Evolutionary conservation across 2,113 vertebrate species (phyloP).

Genomic region (Pachypanchax playfairii): DNA sequence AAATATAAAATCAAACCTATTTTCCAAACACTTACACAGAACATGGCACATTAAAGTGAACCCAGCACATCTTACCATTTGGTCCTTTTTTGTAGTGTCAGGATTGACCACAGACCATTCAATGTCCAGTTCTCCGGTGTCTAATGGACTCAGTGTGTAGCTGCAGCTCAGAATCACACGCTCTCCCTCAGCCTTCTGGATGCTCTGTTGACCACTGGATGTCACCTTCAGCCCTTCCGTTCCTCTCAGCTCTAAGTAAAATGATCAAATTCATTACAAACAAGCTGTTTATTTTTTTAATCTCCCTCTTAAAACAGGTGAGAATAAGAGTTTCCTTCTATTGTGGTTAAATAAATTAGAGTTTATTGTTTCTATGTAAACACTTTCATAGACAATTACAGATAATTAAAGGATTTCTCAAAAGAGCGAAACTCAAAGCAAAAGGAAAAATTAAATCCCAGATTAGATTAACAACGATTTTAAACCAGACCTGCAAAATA

Average conservation of each 20-base stretch:
- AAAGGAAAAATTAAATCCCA: background rate
- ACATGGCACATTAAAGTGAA: background rate
- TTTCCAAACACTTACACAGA: no score
- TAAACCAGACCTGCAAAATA: background rate
- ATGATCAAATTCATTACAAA: no score
- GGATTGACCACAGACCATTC: conserved; percentile 88
- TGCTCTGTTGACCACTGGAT: conserved; percentile 68
- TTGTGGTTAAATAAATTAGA: background rate
- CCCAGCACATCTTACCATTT: conserved; percentile 60
- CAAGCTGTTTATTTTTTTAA: no score
- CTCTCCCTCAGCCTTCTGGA: conserved; percentile 83
- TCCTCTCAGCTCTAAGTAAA: conserved; percentile 36
- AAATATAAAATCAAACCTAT: no score
- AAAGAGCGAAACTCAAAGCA: background rate
- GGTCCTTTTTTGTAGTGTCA: conserved; percentile 80
- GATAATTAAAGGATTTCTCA: conserved; percentile 7
- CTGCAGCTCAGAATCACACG: conserved; percentile 82
- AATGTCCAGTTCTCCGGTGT: conserved; percentile 84
- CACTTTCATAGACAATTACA: conserved; percentile 4
- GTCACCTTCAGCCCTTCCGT: conserved; percentile 64
- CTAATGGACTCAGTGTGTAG: conserved; percentile 77
- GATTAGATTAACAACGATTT: conserved; percentile 13
- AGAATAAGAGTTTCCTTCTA: no score
- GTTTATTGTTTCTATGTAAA: background rate
- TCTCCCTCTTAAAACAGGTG: no score